phyloP scores from a whole-genome alignment of 2,113 vertebrate species.

The Dascyllus trimaculatus region DNA sequence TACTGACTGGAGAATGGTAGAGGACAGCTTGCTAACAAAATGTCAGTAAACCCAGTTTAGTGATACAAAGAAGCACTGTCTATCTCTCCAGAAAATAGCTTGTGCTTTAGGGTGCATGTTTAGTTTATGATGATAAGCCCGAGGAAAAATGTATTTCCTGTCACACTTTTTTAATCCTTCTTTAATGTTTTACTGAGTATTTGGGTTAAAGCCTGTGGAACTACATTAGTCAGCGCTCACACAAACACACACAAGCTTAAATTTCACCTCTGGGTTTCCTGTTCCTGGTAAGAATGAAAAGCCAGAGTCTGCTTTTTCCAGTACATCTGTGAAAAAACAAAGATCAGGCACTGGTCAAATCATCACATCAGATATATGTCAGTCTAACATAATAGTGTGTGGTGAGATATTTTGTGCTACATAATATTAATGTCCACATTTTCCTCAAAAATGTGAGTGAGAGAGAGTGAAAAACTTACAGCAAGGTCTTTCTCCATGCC shows the following conservation, averaged over 20 bases:
- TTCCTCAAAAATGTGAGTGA: neutral
- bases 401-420: neutral
- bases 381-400: neutral
- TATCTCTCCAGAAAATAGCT: slow-evolving; percentile 17
- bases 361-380: neutral
- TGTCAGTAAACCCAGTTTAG: slow-evolving; percentile 1
- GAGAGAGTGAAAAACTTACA: slow-evolving; percentile 76
- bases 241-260: neutral
- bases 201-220: slow-evolving; percentile 24
- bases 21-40: neutral
- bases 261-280: slow-evolving; percentile 76
- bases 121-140: slow-evolving; percentile 25
- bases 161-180: slow-evolving; percentile 35
- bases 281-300: slow-evolving; percentile 76
- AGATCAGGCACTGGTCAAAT: slow-evolving; percentile 9
- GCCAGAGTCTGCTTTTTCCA: slow-evolving; percentile 79
- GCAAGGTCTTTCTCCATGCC: slow-evolving; percentile 91
- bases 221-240: slow-evolving; percentile 2
- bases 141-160: slow-evolving; percentile 27
- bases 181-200: slow-evolving; percentile 23
- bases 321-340: slow-evolving; percentile 59
- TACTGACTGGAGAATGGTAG: slow-evolving; percentile 3
- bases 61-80: slow-evolving; percentile 27
- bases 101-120: slow-evolving; percentile 1
- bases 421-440: neutral